Evolutionary conservation across 2,797 vertebrate species (phyloP), one percentile per base, ranked within the genome.

Genomic region (Vespertilio murinus): DNA sequence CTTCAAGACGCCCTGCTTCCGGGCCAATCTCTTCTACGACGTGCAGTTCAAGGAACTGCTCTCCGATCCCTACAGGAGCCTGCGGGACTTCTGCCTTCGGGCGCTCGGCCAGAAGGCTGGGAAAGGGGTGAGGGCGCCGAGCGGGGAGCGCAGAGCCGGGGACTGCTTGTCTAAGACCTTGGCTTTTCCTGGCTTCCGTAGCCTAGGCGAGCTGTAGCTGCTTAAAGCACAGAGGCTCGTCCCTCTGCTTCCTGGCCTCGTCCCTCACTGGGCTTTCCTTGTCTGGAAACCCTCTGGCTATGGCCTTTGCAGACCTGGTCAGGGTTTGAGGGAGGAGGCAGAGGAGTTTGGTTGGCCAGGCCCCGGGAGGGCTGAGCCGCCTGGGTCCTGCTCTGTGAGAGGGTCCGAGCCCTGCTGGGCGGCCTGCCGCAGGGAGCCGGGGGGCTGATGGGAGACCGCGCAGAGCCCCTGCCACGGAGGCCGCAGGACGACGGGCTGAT

Each of bases 11-110:
- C 99, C 99, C 0, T 99, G 99, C 84, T 99, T 99, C 97, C 98
- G 99, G 47, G 98, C 98, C 86, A 99, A 99, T 92, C 98, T 99
- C 94, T 98, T 98, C 97, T 99, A 99, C 2, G 99, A 99, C 0
- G 99, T 99, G 93, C 98, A 99, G 91, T 99, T 99, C 97, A 98
- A 99, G 86, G 99, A 99, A 42, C 97, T 99, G 73, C 98, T 99
- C 96, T 97, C 98, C 0, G 98, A 99, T 93, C 98, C 99, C 0
- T 99, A 98, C 0, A 91, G 92, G 64, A 98, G 99, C 97, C 98
- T 99, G 49, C 98, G 98, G 65, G 98, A 98, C 71, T 99, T 99
- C 95, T 98, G 99, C 94, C 98, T 98, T 83, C 98, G 99, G 91
- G 98, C 98, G 0, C 98, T 99, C 14, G 98, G 98, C 67, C 98